Percentiles rank a stretch among this genome's conserved stretches.
Evolutionary conservation across 1,140 invertebrate genomes (phyloP).

Genomic region (Phocides pigmalion): DNA sequence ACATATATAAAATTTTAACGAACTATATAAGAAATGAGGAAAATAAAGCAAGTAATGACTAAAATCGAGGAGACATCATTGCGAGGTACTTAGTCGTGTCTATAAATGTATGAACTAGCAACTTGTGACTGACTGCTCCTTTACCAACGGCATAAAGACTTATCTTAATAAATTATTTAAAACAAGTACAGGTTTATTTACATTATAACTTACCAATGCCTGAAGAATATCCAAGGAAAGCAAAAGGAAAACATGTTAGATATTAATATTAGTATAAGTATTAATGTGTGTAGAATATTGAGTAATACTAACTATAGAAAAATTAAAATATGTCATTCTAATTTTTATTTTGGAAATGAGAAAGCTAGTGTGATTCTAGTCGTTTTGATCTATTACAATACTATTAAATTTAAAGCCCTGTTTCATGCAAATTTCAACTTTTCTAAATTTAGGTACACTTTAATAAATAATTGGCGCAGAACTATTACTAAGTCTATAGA

Average conservation of each 20-base stretch:
- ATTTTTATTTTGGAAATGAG: conserved; percentile 35
- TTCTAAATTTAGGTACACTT: too few species aligned
- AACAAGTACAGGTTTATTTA: neutral
- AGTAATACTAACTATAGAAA: neutral
- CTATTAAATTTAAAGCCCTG: neutral
- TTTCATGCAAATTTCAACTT: neutral
- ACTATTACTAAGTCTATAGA: too few species aligned
- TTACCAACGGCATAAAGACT: too few species aligned
- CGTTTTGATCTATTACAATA: neutral
- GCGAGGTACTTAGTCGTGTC: neutral
- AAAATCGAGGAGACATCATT: too few species aligned
- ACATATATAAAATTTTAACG: too few species aligned
- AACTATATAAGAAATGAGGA: too few species aligned
- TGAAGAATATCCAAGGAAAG: conserved; percentile 78
- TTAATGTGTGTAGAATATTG: neutral
- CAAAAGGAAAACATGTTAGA: conserved; percentile 56
- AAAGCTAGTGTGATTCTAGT: conserved; percentile 47
- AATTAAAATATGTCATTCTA: too few species aligned
- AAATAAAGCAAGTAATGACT: too few species aligned
- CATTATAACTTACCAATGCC: conserved; percentile 85
- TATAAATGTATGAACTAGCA: neutral
- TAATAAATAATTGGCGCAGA: too few species aligned
- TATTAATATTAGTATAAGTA: conserved; percentile 1
- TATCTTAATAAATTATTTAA: too few species aligned
- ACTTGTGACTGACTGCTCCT: neutral